Conservation (phyloP, 2,113 vertebrate species). For the Leucosticte australis region DNA sequence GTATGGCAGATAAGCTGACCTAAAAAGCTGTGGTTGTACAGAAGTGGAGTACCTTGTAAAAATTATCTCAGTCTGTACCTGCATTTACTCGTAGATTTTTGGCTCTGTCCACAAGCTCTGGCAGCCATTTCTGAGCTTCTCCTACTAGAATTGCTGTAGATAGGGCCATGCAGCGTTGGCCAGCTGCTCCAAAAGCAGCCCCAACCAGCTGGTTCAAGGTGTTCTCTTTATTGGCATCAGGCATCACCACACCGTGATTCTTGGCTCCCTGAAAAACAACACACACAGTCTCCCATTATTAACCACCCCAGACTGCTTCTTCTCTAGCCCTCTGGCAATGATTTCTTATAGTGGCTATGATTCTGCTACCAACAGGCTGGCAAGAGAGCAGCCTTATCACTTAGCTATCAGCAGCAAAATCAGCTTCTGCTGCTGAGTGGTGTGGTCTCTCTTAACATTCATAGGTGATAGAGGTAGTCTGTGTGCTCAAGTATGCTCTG, state of each 20-base stretch:
- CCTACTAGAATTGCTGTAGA: constrained; percentile 93
- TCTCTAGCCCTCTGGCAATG: background rate
- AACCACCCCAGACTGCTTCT: background rate
- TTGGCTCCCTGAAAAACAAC: constrained; percentile 86
- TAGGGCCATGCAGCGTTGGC: constrained; percentile 97
- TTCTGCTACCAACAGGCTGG: background rate
- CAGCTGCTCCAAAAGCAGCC: constrained; percentile 95
- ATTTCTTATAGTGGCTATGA: background rate
- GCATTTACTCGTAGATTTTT: constrained; percentile 89
- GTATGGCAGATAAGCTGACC: background rate
- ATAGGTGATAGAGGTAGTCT: background rate
- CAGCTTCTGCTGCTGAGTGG: background rate
- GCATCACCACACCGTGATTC: constrained; percentile 98
- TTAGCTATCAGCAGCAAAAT: background rate
- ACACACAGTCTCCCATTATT: background rate
- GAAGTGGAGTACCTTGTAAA: background rate
- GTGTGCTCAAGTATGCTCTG: background rate
- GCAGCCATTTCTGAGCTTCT: constrained; percentile 88
- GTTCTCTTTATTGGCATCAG: constrained; percentile 97
- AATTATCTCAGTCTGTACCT: constrained; percentile 72
- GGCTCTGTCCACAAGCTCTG: constrained; percentile 90
- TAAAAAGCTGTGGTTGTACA: background rate
- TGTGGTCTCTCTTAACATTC: background rate
- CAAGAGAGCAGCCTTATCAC: background rate
- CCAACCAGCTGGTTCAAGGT: constrained; percentile 96